Evolutionary conservation across 2,888 invertebrate species (phyloP).

Genomic region (Rhagium mordax): DNA sequence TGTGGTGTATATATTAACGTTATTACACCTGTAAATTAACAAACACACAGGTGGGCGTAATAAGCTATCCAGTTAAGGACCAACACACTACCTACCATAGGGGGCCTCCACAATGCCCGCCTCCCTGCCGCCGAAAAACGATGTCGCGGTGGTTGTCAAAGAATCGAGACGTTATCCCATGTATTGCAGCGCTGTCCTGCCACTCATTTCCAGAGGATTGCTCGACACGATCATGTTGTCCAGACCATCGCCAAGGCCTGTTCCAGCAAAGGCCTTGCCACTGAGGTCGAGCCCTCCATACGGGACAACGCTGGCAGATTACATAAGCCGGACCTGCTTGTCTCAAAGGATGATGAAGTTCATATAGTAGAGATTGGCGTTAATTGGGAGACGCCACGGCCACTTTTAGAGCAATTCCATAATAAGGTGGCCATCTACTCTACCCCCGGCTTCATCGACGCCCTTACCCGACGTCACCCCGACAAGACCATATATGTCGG

Average conservation of each 20-base stretch:
- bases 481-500: too few relatives aligned
- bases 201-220: neutral
- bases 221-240: neutral
- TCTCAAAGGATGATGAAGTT: neutral
- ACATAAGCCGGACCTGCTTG: too few relatives aligned
- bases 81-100: too few relatives aligned
- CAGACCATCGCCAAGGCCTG: neutral
- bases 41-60: too few relatives aligned
- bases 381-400: neutral
- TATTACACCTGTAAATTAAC: too few relatives aligned
- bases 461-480: neutral
- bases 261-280: neutral
- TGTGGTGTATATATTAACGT: too few relatives aligned
- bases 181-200: neutral
- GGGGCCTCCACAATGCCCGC: too few relatives aligned
- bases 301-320: too few relatives aligned
- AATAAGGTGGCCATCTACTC: neutral
- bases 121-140: too few relatives aligned
- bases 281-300: too few relatives aligned
- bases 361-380: neutral
- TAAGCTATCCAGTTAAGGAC: too few relatives aligned
- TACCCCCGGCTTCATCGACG: neutral
- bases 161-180: neutral
- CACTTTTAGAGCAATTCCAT: neutral
- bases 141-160: too few relatives aligned